Base-by-base conservation (phyloP, 2,888 invertebrate genomes). In the Toxonevra muliebris region DNA sequence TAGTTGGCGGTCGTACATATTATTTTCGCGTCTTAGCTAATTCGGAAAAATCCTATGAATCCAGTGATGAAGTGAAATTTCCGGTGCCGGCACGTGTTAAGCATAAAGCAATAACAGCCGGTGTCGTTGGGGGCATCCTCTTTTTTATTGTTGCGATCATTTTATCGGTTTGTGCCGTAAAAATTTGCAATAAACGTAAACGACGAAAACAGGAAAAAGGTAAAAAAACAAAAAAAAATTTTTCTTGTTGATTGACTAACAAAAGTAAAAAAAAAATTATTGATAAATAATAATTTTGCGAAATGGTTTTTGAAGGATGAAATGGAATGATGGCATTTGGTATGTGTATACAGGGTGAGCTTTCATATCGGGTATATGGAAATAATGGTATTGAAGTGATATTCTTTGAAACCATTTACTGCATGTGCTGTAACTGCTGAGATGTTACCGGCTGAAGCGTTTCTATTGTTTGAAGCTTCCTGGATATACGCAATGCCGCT, bases 61-160 rank as follows among this genome's bases (percentile, higher is more conserved):
- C 91, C 80, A 95, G 95, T 73, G 95, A 95, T 73, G 92, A 93
- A 86, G 91, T 95, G 79, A 93, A 93, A 87, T 96, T 93, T 87
- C 90, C 93, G 50, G 94, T 96, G 79, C 95, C 95, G 76, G 94
- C 94, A 73, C 89, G 95, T 72, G 95, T 95, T 77, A 95, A 95
- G 86, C 95, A 95, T 88, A 95, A 95, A 90, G 96, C 96, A 76
- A 95, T 96, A 86, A 96, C 95, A 71, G 97, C 97, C 80, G 97
- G 97, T 73, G 95, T 97, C 80, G 96, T 97, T 77, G 97, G 97
- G 79, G 97, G 97, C 76, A 93, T 98, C 82, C 90, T 97, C 84
- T 97, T 98, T 90, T 96, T 97, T 89, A 93, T 97, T 84, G 96
- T 97, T 82, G 96, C 97, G 86, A 96, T 97, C 87, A 95, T 97